Evolutionary conservation across 2,888 invertebrate species (phyloP), one percentile per base, ranked within the genome.

Genomic region (Drosophila differens): DNA sequence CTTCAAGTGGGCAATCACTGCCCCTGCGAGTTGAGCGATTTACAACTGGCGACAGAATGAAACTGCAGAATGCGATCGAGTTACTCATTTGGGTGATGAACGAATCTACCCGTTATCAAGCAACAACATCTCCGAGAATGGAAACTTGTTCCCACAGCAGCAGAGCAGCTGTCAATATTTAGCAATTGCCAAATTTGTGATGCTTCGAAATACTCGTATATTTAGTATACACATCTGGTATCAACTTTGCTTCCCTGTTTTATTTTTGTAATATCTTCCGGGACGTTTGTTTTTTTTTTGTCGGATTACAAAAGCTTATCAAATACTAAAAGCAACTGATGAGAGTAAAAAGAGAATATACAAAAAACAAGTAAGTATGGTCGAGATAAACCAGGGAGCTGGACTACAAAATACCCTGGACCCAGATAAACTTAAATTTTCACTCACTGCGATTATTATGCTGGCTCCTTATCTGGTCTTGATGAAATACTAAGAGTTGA

Each of bases 1-100:
- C 79, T 65, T 75, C 73, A 81, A 84, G 89, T 89, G 89, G 86
- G 86, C 84, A 84, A 84, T 84, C 71, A 68, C 73, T 74, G 85
- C 66, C 68, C 60, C 70, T 52, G 54, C 54, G 39, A 53, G 25
- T 67, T 85, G 75, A 70, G 16, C 53, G 87, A 84, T 89, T 84
- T 84, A 84, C 70, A 79, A 75, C 67, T 47, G 54, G 37, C 52
- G 39, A 37, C 22, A 22, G 22, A 55, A 32, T 58, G 14, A 32
- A 37, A 41, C n/a, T 39, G 4, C 7, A 54, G 10, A 65, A 58
- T 60, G 35, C 41, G 33, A 47, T 51, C 41, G 25, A 52, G 22
- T 85, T 84, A 82, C 79, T 60, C 72, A 81, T 79, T 76, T 76
- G 54, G 82, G 79, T 74, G 89, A 79, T 84, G 89, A 84, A 51